Conservation (phyloP, 2,888 invertebrate genomes). For the Alloplasta piceator region DNA sequence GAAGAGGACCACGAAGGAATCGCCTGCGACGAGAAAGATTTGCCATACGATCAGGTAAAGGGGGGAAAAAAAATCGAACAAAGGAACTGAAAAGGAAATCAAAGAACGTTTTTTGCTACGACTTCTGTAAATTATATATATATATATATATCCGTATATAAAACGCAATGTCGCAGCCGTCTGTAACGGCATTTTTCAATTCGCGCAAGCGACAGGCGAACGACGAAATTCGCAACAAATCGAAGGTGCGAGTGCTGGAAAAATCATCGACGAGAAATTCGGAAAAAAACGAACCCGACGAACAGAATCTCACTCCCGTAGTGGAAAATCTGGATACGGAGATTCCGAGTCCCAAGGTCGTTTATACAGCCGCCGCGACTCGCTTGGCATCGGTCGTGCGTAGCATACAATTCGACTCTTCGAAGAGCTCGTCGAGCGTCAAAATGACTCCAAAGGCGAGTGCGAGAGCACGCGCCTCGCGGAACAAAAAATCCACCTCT, state of each 20-base stretch:
- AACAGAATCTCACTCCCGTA: conserved; percentile 52
- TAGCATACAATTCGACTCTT: conserved; percentile 75
- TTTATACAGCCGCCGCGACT: conserved; percentile 36
- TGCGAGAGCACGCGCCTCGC: conserved; percentile 61
- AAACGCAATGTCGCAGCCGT: conserved; percentile 89
- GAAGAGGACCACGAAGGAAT: too few relatives aligned
- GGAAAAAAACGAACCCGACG: conserved; percentile 53
- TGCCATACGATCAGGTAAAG: conserved; percentile 23
- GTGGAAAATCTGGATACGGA: conserved; percentile 56
- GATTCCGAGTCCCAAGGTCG: conserved; percentile 68
- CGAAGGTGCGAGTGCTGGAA: conserved; percentile 83
- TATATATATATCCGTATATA: conserved; percentile 65
- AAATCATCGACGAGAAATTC: conserved; percentile 77
- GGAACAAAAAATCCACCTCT: conserved; percentile 65
- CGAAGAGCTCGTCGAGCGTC: conserved; percentile 61
- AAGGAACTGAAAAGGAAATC: not conserved
- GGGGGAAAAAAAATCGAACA: not conserved
- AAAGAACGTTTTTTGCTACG: not conserved
- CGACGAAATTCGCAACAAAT: conserved; percentile 85
- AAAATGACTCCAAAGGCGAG: conserved; percentile 67
- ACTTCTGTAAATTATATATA: conserved; percentile 36
- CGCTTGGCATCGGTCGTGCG: conserved; percentile 69
- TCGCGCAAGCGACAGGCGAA: conserved; percentile 90
- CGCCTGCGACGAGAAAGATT: not conserved
- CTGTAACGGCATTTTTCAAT: conserved; percentile 90